Percentiles rank a stretch among this genome's conserved stretches.
Evolutionary conservation across 2,113 vertebrate species (phyloP).

Genomic region (Saiga tatarica): DNA sequence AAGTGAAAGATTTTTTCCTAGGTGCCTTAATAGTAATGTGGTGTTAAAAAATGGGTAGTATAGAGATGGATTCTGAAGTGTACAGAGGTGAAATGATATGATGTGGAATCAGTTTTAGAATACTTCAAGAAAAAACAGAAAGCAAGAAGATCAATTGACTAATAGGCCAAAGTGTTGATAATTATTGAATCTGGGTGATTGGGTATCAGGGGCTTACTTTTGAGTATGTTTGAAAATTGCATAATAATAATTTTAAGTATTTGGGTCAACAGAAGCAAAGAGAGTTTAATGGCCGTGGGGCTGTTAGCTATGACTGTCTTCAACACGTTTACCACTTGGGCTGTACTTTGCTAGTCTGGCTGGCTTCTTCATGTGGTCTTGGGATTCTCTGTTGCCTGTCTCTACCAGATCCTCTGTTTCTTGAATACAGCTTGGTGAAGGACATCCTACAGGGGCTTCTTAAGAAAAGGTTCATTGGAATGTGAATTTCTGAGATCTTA

Average conservation of each 20-base stretch:
- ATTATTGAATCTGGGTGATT: background rate
- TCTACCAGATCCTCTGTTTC: background rate
- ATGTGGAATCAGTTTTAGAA: background rate
- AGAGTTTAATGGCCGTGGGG: background rate
- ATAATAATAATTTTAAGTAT: constrained; percentile 5
- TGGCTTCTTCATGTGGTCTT: background rate
- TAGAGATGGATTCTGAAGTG: background rate
- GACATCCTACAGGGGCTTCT: background rate
- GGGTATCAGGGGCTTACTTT: background rate
- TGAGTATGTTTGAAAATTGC: background rate
- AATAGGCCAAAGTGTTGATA: background rate
- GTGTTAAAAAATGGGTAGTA: background rate
- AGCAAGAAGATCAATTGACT: background rate
- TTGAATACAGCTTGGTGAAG: background rate
- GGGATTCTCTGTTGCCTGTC: background rate
- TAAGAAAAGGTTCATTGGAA: background rate
- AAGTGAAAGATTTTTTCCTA: background rate
- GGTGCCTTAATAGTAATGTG: background rate
- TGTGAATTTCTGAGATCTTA: background rate
- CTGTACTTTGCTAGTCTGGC: background rate
- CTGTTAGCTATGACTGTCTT: background rate
- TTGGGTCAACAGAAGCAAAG: background rate
- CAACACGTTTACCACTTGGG: background rate
- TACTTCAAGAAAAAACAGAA: background rate
- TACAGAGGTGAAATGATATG: background rate